phyloP scores from a whole-genome alignment of 1,140 invertebrate genomes.

The Paraescarpia echinospica region DNA sequence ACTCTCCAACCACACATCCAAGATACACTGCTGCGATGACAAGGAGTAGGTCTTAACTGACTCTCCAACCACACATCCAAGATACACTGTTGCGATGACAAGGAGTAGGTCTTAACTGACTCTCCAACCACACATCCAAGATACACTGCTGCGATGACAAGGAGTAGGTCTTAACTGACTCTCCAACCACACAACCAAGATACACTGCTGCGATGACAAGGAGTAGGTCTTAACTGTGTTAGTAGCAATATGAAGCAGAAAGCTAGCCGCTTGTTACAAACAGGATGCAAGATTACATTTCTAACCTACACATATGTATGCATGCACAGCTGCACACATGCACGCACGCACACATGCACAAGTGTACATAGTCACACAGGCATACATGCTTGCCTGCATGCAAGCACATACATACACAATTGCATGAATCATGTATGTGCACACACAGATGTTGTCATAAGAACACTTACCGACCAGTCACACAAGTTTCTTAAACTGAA shows the following conservation, averaged over 20 bases:
- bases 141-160: no score
- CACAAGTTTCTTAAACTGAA: not conserved
- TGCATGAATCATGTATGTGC: not conserved
- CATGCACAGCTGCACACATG: not conserved
- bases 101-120: no score
- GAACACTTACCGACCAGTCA: not conserved
- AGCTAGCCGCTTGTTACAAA: not conserved
- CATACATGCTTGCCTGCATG: not conserved
- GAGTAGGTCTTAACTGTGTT: not conserved
- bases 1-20: no score
- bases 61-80: no score
- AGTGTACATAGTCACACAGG: not conserved
- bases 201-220: not conserved
- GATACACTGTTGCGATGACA: no score
- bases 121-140: no score
- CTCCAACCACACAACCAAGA: no score
- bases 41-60: no score
- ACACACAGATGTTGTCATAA: not conserved
- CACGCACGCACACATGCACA: conserved; percentile 17
- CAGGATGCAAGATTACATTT: not conserved
- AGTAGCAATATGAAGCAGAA: not conserved
- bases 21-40: no score
- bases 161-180: no score
- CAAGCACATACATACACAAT: not conserved
- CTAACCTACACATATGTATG: not conserved